phyloP scores from a whole-genome alignment of 2,797 vertebrate species.

The Spheniscus humboldti region DNA sequence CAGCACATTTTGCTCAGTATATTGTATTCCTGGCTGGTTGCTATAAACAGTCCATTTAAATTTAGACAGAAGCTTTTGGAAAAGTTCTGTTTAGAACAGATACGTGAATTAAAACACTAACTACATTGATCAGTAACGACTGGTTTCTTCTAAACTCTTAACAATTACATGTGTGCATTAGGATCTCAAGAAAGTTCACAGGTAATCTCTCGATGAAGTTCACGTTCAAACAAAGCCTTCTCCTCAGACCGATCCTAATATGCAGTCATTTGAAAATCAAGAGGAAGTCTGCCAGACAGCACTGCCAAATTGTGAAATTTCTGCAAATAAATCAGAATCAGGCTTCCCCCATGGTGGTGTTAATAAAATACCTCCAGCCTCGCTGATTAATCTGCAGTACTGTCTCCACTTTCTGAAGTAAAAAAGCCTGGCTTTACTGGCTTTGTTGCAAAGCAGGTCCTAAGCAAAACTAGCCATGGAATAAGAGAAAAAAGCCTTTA shows the following conservation, averaged over 20 bases:
- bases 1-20: background rate
- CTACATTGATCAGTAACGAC: background rate
- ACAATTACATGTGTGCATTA: background rate
- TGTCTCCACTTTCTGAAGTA: background rate
- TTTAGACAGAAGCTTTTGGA: constrained; percentile 25
- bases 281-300: background rate
- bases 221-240: background rate
- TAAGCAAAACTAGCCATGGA: background rate
- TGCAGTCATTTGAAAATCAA: background rate
- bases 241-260: background rate
- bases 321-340: background rate
- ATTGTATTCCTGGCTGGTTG: constrained; percentile 12
- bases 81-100: constrained; percentile 7
- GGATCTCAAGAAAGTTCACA: background rate
- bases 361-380: background rate
- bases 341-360: background rate
- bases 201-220: background rate
- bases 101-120: background rate
- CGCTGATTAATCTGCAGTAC: background rate
- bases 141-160: background rate
- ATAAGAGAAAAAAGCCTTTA: background rate
- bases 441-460: background rate
- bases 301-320: background rate
- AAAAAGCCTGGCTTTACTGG: background rate
- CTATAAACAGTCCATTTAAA: constrained; percentile 42